Base-by-base conservation (phyloP, 2,888 invertebrate species). In the Sialis lutaria region DNA sequence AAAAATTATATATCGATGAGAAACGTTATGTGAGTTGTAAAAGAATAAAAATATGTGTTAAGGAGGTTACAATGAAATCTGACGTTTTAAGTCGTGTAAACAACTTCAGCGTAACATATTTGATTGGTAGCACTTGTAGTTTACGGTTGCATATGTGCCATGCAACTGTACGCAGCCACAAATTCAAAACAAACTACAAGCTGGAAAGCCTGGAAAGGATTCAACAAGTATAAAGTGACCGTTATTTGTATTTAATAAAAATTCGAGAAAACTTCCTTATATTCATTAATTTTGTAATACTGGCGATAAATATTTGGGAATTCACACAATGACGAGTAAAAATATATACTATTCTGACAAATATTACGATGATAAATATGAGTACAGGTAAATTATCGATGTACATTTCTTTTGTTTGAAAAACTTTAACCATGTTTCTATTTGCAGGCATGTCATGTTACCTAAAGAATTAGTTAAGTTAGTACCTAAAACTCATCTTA, bases 261-360 rank as follows among this genome's bases (percentile, higher is more conserved):
- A 33, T 44, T 34, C 22, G 10, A 34, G 22, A 22, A 22, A 22
- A 22, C 22, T 22, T 22, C 22, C 2, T 22, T 22, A 22, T 22
- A 22, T 22, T 22, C 22, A 22, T 22, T 22, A 22, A 2, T 22
- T 22, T 22, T 22, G 22, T 4, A 4, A 22, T 22, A 22, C 22
- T 22, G 22, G 22, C 22, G 2, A 22, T 22, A 22, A 22, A 22
- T 22, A 22, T 22, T 22, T 22, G 22, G 22, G 37, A 7, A 37
- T 10, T 10, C 4, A 7, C n/a, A 47, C 22, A 8, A 47, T 47
- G 47, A 22, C 42, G 52, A 60, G 60, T 47, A 79, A 82, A 64
- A 82, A 85, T 53, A 91, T 93, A 57, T 91, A 85, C 61, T 93
- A 93, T 65, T 93, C 92, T 0, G 87, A 87, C 54, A 93, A 91